These are phyloP conservation scores for Apeltes quadracus DNA, from an alignment of 2,113 vertebrate species.

Conservation along the genomic window DNA sequence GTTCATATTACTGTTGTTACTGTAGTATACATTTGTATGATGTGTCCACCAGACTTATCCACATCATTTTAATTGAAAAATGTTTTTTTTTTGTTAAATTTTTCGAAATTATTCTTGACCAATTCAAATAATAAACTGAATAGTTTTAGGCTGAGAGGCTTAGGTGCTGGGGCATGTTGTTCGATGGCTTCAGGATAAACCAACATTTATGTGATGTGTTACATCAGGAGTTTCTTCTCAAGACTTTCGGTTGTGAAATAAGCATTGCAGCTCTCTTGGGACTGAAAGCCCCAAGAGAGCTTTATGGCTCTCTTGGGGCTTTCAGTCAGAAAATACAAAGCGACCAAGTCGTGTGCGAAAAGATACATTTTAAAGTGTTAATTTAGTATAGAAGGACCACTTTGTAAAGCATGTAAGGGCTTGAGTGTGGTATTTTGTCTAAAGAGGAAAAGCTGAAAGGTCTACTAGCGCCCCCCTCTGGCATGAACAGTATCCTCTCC, in stretches of 20 bases:
- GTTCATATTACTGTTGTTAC: neutral
- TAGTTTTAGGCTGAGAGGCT: neutral
- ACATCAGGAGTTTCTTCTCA: neutral
- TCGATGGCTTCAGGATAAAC: neutral
- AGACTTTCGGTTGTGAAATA: neutral
- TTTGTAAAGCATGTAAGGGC: no score
- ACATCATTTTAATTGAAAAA: slow-evolving; percentile 38
- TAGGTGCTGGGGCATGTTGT: neutral
- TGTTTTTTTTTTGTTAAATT: slow-evolving; percentile 21
- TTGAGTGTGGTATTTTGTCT: no score
- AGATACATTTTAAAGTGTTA: no score
- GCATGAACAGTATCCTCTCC: no score
- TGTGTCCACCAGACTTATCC: slow-evolving; percentile 12
- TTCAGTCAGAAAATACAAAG: neutral
- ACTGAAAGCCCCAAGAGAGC: no score
- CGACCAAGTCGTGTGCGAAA: no score
- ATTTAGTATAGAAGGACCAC: no score
- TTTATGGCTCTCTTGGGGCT: neutral
- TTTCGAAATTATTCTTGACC: neutral
- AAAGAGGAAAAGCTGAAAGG: no score
- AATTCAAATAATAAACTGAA: neutral
- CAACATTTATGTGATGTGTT: neutral
- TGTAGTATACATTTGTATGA: slow-evolving; percentile 1
- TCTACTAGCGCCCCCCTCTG: no score
- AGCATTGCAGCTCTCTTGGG: neutral